phyloP scores from a whole-genome alignment of 2,113 vertebrate genomes.

The Dipodomys merriami region DNA sequence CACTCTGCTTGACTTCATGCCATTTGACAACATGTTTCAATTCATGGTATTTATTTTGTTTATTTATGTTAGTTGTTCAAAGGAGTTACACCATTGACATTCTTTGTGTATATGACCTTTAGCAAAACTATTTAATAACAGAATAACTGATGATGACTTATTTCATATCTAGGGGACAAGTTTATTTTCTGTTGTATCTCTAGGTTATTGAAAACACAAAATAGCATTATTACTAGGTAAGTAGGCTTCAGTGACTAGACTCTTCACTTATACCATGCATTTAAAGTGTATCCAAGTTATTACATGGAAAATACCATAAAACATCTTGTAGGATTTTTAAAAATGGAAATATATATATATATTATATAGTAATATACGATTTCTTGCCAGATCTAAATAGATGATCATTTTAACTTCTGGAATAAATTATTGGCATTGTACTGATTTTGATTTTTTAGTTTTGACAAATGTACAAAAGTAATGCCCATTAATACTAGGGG shows the following conservation, averaged over 20 bases:
- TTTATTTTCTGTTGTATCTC: neutral
- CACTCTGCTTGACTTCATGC: no score
- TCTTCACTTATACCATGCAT: neutral
- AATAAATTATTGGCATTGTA: neutral
- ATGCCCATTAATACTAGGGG: neutral
- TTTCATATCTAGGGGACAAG: neutral
- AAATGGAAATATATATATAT: no score
- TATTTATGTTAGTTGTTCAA: no score
- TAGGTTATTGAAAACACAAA: neutral
- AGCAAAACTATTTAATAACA: neutral
- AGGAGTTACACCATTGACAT: no score
- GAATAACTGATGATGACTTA: neutral
- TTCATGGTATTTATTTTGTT: no score
- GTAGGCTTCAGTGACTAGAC: neutral
- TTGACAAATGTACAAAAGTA: neutral
- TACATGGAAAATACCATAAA: neutral
- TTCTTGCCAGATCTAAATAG: neutral
- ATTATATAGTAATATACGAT: neutral
- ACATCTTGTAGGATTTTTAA: no score
- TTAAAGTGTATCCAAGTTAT: neutral
- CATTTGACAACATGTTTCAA: no score
- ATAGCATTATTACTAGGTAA: neutral
- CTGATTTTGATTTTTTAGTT: neutral
- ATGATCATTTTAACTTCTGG: neutral
- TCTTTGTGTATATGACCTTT: no score